Base-by-base conservation (phyloP, 2,113 vertebrate genomes). In the Trematocara marginatum region DNA sequence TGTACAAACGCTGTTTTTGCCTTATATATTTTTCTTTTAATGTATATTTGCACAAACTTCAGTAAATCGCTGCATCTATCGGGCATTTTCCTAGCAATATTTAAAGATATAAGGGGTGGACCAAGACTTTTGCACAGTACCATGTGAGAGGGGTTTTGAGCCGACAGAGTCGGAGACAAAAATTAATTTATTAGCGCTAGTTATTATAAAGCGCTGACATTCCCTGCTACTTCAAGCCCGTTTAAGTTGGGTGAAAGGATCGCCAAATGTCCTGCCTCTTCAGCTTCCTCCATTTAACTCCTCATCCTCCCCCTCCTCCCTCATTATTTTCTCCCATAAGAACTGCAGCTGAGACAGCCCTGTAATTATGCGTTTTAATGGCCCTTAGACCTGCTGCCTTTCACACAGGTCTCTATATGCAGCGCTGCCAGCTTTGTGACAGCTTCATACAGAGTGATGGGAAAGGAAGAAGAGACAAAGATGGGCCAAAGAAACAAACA, bases 301-400 rank as follows among this genome's bases (percentile, higher is more conserved):
- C 52, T 61, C 79, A 20, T 87, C 81, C 45, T 78, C 84, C 23
- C 56, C 11, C 12, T 84, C 56, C 61, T 61, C 82, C 35, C 38
- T 38, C 20, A 13, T 66, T 64, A 61, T 69, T 80, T 79, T 40
- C 81, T 84, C 54, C 76, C 66, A 42, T 78, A 52, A 61, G 80
- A 86, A 45, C 47, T 40, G 52, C 69, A 86, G 85, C 88, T 78
- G 84, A 90, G 83, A 78, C 74, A 57, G 53, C 18, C 29, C 78
- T 64, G 40, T 86, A 89, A 92, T 93, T 89, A 89, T 89, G 80
- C 42, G 40, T 86, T 91, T 88, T 89, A 92, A 91, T 89, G 89
- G 78, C 85, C 81, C 59, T 90, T 59, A 64, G 79, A 91, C 87
- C 76, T 80, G 81, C 88, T 82, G 87, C 54, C 86, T 91, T 79